Evolutionary conservation across 1,140 invertebrate species (phyloP), one percentile per base, ranked within the genome.

Genomic region (Camponotus vicinus): DNA sequence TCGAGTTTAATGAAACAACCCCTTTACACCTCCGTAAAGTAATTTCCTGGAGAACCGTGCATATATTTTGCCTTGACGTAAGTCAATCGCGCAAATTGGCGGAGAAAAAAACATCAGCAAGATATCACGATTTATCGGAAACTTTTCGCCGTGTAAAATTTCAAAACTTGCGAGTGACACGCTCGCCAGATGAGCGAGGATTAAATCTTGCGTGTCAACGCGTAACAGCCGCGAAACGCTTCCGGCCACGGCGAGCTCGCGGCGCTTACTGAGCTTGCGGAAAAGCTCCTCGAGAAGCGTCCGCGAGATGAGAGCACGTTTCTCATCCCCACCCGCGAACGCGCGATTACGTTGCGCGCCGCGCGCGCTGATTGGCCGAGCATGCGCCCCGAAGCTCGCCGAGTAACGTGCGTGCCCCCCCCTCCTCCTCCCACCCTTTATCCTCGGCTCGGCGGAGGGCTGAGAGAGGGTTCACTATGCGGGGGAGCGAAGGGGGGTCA

Each of bases 221-320:
- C 27, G 18, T 55, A n/a, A 71, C 70, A 73, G 34, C 76, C 86
- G 64, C 85, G 85, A 83, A 71, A 80, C 49, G 63, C 89, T 86
- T 91, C 89, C 91, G 88, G 59, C 90, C 82, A 86, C 89, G 88
- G 89, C 91, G 88, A 92, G 92, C 88, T 93, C 91, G 92, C 93
- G 89, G 92, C 92, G 92, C 93, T 90, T 90, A 95, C 94, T 95
- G 93, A 94, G 88, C 91, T 87, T 90, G 80, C 79, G 76, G 69
- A 75, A 77, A 73, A 87, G 86, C 77, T 82, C 75, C 80, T 90
- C 89, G 83, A 88, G 76, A 69, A 83, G 66, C 64, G 79, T 83
- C 85, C 75, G 90, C 37, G 90, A 75, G 69, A 83, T 73, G 79
- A 83, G 40, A 88, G 88, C 92, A 93, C 92, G 92, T 93, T 93